Base-by-base conservation (phyloP, 2,113 vertebrate species). In the Marmota flaviventris region DNA sequence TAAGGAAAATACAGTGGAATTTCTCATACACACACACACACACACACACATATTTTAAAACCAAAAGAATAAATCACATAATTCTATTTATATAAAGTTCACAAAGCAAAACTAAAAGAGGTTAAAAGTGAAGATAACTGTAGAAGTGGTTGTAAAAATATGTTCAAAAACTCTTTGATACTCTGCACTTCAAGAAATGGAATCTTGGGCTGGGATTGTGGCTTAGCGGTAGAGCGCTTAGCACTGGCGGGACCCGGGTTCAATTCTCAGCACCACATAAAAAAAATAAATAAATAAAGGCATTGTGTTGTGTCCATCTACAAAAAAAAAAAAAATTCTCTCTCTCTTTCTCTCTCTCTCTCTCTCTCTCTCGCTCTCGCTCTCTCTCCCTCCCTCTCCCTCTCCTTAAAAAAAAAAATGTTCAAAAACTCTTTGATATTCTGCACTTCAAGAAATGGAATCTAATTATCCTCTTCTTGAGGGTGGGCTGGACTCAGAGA, bases 81-180 rank as follows among this genome's bases (percentile, higher is more conserved):
- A 51, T 51, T 51, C 48, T 56, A 56, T 56, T 20, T 56, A 18
- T 20, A 20, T 70, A 89, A 61, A n/a, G 17, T 67, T 78, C 63
- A 65, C 51, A 93, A 83, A 78, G 51, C 67, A 39, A 96, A 97
- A 73, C 10, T 65, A 34, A 93, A 78, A 51, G 51, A 67, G 70
- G 27, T 29, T 81, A 67, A 65, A 92, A 85, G 25, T 89, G 87
- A 91, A 83, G 24, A 48, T 20, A 39, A 13, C 22, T 72, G 16
- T 22, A 78, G 51, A 63, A 14, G 11, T 83, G 32, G n/a, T 37
- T 81, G 77, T 25, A 37, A 75, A 87, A 97, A 63, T 27, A 20
- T 63, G 32, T 67, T 11, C 67, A 85, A n/a, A 67, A n/a, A 24
- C 3, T 37, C 27, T 32, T 82, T 70, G 77, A 56, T 29, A 16